These are phyloP conservation scores for Euura saliciscinereae DNA, from an alignment of 1,140 invertebrate genomes.

Conservation along the genomic window DNA sequence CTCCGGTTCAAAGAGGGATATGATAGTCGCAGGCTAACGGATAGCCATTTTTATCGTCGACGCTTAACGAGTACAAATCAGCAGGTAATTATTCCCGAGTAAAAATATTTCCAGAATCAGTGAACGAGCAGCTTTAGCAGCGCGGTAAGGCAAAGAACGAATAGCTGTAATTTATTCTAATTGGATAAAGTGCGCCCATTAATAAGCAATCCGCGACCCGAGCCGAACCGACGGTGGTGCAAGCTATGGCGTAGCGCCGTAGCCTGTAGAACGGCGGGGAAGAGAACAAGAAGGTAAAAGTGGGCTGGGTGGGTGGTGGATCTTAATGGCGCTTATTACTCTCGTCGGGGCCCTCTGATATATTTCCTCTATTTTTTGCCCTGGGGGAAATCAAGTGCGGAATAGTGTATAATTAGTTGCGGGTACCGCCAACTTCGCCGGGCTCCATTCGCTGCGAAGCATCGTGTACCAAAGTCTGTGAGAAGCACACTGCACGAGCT, in stretches of 20 bases:
- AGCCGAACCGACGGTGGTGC: conserved; percentile 11
- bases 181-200: conserved; percentile 50
- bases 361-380: conserved; percentile 57
- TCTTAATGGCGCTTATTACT: conserved; percentile 59
- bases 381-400: conserved; percentile 58
- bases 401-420: conserved; percentile 57
- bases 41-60: no score
- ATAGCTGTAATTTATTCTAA: conserved; percentile 51
- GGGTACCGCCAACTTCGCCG: conserved; percentile 28
- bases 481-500: no score
- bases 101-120: not conserved
- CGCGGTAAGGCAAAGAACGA: conserved; percentile 16
- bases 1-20: not conserved
- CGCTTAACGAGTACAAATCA: not conserved
- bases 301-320: conserved; percentile 37
- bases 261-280: conserved; percentile 17
- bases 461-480: no score
- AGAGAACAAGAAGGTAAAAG: conserved; percentile 24
- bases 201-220: conserved; percentile 49
- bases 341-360: conserved; percentile 50
- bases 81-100: conserved; percentile 1
- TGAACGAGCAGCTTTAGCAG: not conserved
- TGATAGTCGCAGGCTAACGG: no score
- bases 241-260: not conserved
- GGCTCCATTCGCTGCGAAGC: not conserved